A percentile compares a stretch with the other conserved stretches of the same genome.
Conservation (phyloP, 2,888 invertebrate species). For the Bombylius discolor region DNA sequence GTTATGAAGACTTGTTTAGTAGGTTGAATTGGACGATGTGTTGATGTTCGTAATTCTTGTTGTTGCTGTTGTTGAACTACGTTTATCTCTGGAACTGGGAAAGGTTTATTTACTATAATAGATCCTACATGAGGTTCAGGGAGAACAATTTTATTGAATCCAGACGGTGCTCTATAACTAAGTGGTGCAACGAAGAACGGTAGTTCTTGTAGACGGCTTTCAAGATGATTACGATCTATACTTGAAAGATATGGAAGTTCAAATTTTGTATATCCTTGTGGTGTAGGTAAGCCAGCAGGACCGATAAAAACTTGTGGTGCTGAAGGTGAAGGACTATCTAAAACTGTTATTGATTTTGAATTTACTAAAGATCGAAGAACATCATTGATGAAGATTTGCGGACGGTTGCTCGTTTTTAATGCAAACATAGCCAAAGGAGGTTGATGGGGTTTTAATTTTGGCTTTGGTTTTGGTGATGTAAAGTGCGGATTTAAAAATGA, state of each 20-base stretch:
- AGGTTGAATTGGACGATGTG: not conserved
- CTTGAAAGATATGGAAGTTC: conserved; percentile 71
- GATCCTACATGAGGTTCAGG: conserved; percentile 80
- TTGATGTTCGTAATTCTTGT: conserved; percentile 17
- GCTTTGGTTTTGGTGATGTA: conserved; percentile 45
- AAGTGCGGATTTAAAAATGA: conserved; percentile 23
- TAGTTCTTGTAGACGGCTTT: conserved; percentile 57
- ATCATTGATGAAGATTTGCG: conserved; percentile 46
- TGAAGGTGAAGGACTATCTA: conserved; percentile 55
- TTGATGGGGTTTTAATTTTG: conserved; percentile 60
- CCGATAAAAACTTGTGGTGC: conserved; percentile 72
- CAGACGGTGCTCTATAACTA: conserved; percentile 70
- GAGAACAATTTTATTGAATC: conserved; percentile 73
- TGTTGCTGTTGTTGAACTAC: not conserved
- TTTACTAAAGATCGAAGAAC: conserved; percentile 55
- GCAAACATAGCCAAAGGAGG: conserved; percentile 74
- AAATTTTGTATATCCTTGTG: conserved; percentile 62
- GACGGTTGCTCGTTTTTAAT: conserved; percentile 33
- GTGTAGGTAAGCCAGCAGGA: conserved; percentile 57
- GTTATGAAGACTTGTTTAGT: conserved; percentile 17
- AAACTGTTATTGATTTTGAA: conserved; percentile 60
- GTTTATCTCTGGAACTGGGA: conserved; percentile 1
- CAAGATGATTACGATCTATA: conserved; percentile 51
- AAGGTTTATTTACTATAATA: conserved; percentile 53
- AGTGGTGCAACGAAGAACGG: conserved; percentile 78